phyloP scores from a whole-genome alignment of 2,797 vertebrate genomes.

The Lophura swinhoii region DNA sequence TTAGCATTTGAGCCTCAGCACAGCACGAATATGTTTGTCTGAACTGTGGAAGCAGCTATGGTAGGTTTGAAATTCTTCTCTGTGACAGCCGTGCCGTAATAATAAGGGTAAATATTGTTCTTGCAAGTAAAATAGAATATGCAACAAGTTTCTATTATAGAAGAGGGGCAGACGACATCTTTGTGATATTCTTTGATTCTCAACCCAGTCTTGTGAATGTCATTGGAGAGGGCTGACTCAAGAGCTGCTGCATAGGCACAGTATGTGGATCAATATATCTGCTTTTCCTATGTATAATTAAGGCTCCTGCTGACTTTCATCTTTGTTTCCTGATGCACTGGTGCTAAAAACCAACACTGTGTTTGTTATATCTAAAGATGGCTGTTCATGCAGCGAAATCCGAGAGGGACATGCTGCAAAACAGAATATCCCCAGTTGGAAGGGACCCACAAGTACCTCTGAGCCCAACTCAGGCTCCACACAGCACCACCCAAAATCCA shows the following conservation, averaged over 20 bases:
- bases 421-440: neutral
- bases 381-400: neutral
- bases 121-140: neutral
- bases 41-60: neutral
- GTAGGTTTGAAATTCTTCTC: neutral
- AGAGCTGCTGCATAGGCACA: neutral
- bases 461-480: neutral
- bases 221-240: neutral
- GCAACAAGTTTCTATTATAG: neutral
- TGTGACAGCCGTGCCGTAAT: neutral
- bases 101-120: neutral
- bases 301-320: neutral
- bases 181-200: neutral
- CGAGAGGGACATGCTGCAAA: neutral
- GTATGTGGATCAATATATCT: rapidly evolving
- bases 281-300: neutral
- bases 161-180: neutral
- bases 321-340: neutral
- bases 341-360: neutral
- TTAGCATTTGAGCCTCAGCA: neutral
- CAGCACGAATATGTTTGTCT: neutral
- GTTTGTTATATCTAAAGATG: neutral
- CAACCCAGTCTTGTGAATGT: neutral
- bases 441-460: neutral
- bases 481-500: neutral